Conservation (phyloP, 2,113 vertebrate genomes). For the Melanerpes formicivorus region DNA sequence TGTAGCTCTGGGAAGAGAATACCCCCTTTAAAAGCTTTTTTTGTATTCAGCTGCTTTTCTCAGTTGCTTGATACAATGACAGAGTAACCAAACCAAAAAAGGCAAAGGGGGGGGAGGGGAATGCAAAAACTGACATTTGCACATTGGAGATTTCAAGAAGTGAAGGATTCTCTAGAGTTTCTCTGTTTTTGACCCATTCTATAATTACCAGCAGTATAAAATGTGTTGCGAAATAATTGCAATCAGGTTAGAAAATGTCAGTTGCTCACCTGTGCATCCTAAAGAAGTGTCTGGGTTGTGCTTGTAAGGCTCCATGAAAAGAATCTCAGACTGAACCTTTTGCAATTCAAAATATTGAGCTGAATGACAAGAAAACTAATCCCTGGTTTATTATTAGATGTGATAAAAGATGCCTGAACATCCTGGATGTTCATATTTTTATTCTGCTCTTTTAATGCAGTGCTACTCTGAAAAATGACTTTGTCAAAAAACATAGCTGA, state of each 20-base stretch:
- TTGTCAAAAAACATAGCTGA: not conserved
- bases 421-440: conserved; percentile 32
- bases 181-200: not conserved
- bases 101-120: not conserved
- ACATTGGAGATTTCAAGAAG: not conserved
- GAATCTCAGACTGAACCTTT: conserved; percentile 1
- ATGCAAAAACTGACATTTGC: not conserved
- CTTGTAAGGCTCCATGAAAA: conserved; percentile 21
- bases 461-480: conserved; percentile 51
- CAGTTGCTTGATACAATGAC: not conserved
- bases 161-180: not conserved
- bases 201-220: not conserved
- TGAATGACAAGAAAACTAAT: conserved; percentile 47
- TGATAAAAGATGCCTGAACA: conserved; percentile 36
- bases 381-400: conserved; percentile 41
- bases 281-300: not conserved
- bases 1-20: not conserved
- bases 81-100: not conserved
- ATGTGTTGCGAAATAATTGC: conserved; percentile 22
- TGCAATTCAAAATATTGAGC: conserved; percentile 51
- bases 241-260: conserved; percentile 43
- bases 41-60: not conserved
- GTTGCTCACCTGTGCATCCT: conserved; percentile 3
- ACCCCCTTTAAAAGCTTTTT: not conserved
- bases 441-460: conserved; percentile 40